phyloP scores from a whole-genome alignment of 2,797 vertebrate species.

The Lepilemur ruficaudatus region DNA sequence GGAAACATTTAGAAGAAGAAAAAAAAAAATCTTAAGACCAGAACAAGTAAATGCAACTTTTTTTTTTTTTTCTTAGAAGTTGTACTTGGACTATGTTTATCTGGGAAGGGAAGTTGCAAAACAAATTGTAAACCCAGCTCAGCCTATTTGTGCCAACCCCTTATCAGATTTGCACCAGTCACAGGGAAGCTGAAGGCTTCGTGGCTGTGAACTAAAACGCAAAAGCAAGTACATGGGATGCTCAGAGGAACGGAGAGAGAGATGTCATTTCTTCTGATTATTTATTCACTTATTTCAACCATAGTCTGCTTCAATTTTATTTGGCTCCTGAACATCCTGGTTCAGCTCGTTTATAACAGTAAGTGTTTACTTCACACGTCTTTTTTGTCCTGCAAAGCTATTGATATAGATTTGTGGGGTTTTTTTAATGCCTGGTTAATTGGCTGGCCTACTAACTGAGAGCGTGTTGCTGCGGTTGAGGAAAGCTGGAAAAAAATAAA shows the following conservation, averaged over 20 bases:
- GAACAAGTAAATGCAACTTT: constrained; percentile 74
- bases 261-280: not conserved
- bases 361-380: constrained; percentile 79
- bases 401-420: constrained; percentile 83
- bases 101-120: constrained; percentile 75
- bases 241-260: constrained; percentile 23
- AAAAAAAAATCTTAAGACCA: constrained; percentile 78
- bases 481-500: constrained; percentile 71
- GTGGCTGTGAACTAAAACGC: constrained; percentile 58
- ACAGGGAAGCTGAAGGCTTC: constrained; percentile 33
- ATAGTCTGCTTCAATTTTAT: constrained; percentile 1
- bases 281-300: constrained; percentile 39
- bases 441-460: constrained; percentile 71
- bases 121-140: constrained; percentile 79
- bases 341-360: constrained; percentile 42
- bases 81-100: constrained; percentile 71
- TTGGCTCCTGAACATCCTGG: constrained; percentile 44
- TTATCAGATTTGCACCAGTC: constrained; percentile 71
- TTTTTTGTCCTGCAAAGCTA: constrained; percentile 75
- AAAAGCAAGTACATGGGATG: constrained; percentile 41
- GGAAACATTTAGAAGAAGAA: constrained; percentile 75
- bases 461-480: constrained; percentile 78
- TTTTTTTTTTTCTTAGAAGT: constrained; percentile 60
- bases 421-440: constrained; percentile 82
- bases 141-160: constrained; percentile 61